Conservation (phyloP, 2,888 invertebrate genomes). For the Drosophila seclusa region DNA sequence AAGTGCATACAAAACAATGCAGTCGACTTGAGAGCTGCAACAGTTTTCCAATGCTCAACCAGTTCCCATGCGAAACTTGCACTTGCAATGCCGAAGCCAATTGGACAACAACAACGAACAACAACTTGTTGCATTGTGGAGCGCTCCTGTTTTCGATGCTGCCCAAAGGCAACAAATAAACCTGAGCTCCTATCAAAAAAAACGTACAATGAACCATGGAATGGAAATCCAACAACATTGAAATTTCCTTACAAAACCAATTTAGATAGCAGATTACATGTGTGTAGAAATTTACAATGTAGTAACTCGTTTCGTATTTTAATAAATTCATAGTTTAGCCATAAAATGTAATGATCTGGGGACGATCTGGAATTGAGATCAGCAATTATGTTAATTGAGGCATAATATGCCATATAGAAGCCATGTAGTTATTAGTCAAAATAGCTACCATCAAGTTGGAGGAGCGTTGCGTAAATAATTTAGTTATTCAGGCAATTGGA, state of each 20-base stretch:
- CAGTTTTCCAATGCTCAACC: conserved; percentile 61
- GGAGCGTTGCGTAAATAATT: not conserved
- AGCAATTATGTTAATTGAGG: not conserved
- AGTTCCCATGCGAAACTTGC: conserved; percentile 46
- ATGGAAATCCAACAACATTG: conserved; percentile 31
- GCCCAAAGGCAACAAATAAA: conserved; percentile 47
- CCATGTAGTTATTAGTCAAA: not conserved
- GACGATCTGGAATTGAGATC: not conserved
- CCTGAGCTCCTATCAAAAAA: conserved; percentile 23
- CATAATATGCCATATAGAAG: not conserved
- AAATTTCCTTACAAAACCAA: conserved; percentile 41
- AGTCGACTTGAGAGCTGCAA: conserved; percentile 32
- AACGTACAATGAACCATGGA: conserved; percentile 61
- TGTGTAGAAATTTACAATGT: not conserved
- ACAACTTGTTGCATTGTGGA: conserved; percentile 5
- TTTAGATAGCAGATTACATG: conserved; percentile 3
- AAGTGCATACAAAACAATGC: conserved; percentile 51
- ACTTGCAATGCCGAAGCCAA: conserved; percentile 46
- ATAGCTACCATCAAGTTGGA: not conserved
- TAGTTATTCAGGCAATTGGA: not conserved
- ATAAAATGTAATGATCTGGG: not conserved
- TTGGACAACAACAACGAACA: not conserved
- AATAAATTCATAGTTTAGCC: conserved; percentile 18
- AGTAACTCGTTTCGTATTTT: conserved; percentile 1
- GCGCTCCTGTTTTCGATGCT: conserved; percentile 51